A percentile compares a stretch with the other conserved stretches of the same genome.
phyloP scores from a whole-genome alignment of 2,888 invertebrate species.

The Hoplodrina blanda region DNA sequence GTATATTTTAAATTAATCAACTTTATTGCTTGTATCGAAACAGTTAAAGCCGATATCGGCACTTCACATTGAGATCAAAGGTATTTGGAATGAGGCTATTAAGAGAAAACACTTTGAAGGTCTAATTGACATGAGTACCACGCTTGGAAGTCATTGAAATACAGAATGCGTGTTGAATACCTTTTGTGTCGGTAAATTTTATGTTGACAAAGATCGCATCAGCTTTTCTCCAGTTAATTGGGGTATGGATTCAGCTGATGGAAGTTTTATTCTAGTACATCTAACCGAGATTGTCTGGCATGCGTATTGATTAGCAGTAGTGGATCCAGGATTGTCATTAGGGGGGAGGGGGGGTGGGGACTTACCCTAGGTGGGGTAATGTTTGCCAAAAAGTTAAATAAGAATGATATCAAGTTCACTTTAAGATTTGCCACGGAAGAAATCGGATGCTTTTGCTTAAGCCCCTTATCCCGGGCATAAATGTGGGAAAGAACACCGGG shows the following conservation, averaged over 20 bases:
- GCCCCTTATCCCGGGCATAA: too few species aligned
- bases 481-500: too few species aligned
- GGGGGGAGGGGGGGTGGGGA: too few species aligned
- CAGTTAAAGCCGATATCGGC: conserved; percentile 23
- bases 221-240: not conserved
- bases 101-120: conserved; percentile 44
- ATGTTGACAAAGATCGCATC: not conserved
- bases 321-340: too few species aligned
- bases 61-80: conserved; percentile 33
- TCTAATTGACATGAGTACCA: conserved; percentile 36
- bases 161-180: conserved; percentile 38
- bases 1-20: conserved; percentile 7
- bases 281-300: not conserved
- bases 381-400: too few species aligned
- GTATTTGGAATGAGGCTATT: conserved; percentile 24
- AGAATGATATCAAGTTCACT: too few species aligned
- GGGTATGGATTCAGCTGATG: not conserved
- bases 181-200: conserved; percentile 14
- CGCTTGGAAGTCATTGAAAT: conserved; percentile 39
- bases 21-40: conserved; percentile 6
- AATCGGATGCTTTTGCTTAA: too few species aligned
- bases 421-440: too few species aligned
- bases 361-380: too few species aligned
- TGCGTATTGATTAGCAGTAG: too few species aligned
- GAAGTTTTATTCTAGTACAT: not conserved